Percentiles rank a stretch among this genome's conserved stretches.
Conservation (phyloP, 2,113 vertebrate species). For the Aspiorhynchus laticeps region DNA sequence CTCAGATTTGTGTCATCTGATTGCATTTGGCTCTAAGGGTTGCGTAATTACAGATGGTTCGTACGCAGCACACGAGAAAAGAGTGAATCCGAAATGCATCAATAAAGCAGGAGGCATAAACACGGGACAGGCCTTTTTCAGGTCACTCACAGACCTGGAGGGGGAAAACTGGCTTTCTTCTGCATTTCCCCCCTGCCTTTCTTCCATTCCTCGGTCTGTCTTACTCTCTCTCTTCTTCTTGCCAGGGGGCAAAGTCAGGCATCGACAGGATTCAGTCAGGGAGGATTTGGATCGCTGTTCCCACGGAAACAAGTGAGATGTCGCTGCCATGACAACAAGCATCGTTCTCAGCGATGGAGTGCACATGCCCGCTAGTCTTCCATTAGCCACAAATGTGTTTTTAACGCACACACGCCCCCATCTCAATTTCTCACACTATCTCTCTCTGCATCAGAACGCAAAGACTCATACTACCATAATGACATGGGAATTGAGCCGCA, state of each 20-base stretch:
- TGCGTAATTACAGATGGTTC: slow-evolving; percentile 37
- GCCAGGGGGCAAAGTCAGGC: slow-evolving; percentile 72
- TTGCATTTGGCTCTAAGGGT: slow-evolving; percentile 13
- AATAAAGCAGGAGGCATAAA: slow-evolving; percentile 34
- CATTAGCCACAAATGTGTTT: slow-evolving; percentile 43
- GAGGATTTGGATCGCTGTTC: slow-evolving; percentile 64
- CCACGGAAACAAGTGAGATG: slow-evolving; percentile 77
- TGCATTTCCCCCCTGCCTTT: slow-evolving; percentile 59
- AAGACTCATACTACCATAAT: slow-evolving; percentile 41
- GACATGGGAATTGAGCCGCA: slow-evolving; percentile 49
- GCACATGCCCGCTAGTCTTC: slow-evolving; percentile 49
- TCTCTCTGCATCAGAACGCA: slow-evolving; percentile 39
- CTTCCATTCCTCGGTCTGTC: not conserved
- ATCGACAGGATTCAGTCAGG: slow-evolving; percentile 75
- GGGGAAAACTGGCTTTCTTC: slow-evolving; percentile 67
- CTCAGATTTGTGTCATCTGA: not conserved
- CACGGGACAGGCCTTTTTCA: slow-evolving; percentile 70
- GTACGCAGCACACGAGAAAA: slow-evolving; percentile 28
- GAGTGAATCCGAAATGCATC: slow-evolving; percentile 36
- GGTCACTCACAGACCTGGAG: slow-evolving; percentile 68
- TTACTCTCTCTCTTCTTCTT: slow-evolving; percentile 47
- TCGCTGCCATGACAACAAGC: slow-evolving; percentile 78
- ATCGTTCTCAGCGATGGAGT: slow-evolving; percentile 69
- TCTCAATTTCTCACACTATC: slow-evolving; percentile 26
- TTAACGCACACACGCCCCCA: slow-evolving; percentile 50